Evolutionary conservation across 2,888 invertebrate species (phyloP).

Genomic region (Pteria penguin): DNA sequence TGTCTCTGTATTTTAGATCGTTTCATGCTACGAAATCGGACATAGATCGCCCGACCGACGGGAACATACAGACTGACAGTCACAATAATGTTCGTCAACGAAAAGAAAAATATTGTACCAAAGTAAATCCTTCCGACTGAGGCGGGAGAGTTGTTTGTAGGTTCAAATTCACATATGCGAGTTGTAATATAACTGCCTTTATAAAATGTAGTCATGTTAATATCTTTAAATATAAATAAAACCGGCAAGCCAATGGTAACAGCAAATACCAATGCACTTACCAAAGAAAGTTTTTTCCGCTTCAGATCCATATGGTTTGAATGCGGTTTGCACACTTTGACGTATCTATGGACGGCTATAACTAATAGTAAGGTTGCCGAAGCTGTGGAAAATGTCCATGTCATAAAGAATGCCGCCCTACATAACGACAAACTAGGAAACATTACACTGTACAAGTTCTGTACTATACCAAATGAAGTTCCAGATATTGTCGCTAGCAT

Average conservation of each 20-base stretch:
- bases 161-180: conserved; percentile 3
- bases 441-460: conserved; percentile 17
- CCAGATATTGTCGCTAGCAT: conserved; percentile 6
- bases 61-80: conserved; percentile 12
- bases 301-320: conserved; percentile 17
- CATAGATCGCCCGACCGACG: conserved; percentile 13
- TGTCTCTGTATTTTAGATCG: not conserved
- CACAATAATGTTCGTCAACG: conserved; percentile 9
- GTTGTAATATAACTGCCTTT: not conserved
- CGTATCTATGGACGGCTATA: conserved; percentile 16
- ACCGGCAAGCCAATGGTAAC: conserved; percentile 12
- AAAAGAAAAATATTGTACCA: conserved; percentile 9
- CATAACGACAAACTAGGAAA: conserved; percentile 16
- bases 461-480: conserved; percentile 11
- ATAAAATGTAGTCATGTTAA: not conserved
- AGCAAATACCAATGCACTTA: not conserved
- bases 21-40: not conserved
- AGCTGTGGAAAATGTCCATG: conserved; percentile 1
- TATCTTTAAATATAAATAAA: conserved; percentile 1
- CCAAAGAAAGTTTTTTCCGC: conserved; percentile 7
- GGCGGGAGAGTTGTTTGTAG: not conserved
- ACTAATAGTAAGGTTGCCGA: conserved; percentile 23
- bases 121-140: conserved; percentile 6
- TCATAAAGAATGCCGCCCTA: conserved; percentile 13
- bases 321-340: conserved; percentile 25